Conservation (phyloP, 1,140 invertebrate species). For the Hycleus phaleratus region DNA sequence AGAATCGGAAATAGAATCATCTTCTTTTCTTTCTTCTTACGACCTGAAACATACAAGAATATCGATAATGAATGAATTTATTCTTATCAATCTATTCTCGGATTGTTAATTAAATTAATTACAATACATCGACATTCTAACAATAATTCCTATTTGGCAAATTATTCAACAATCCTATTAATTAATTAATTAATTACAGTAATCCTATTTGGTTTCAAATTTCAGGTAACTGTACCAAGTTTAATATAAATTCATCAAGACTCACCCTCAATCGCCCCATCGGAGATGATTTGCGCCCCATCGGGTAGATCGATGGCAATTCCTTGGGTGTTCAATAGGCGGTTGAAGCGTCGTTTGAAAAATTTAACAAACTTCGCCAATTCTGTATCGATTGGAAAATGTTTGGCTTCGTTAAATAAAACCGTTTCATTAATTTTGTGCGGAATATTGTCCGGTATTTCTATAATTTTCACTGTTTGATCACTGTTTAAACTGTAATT, state of each 20-base stretch:
- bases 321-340: constrained; percentile 26
- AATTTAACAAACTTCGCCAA: constrained; percentile 28
- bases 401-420: constrained; percentile 9
- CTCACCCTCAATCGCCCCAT: constrained; percentile 13
- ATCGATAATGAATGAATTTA: background rate
- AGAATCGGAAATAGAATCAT: constrained; percentile 43
- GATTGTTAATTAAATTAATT: too few relatives aligned
- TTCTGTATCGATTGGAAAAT: constrained; percentile 17
- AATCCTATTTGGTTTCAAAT: too few relatives aligned
- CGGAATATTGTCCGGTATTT: constrained; percentile 10
- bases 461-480: constrained; percentile 25
- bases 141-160: too few relatives aligned
- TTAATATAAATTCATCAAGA: background rate
- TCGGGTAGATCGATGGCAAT: constrained; percentile 24
- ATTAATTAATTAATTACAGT: too few relatives aligned
- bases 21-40: constrained; percentile 25
- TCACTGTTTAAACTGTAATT: constrained; percentile 20
- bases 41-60: background rate
- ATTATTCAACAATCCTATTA: too few relatives aligned
- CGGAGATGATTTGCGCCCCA: constrained; percentile 15
- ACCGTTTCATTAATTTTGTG: background rate
- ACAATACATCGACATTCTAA: too few relatives aligned
- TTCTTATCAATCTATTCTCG: background rate
- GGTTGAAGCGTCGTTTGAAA: constrained; percentile 20
- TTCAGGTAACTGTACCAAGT: too few relatives aligned